Percentiles rank a stretch among this genome's conserved stretches.
Conservation (phyloP, 2,113 vertebrate genomes). For the Scalopus aquaticus region DNA sequence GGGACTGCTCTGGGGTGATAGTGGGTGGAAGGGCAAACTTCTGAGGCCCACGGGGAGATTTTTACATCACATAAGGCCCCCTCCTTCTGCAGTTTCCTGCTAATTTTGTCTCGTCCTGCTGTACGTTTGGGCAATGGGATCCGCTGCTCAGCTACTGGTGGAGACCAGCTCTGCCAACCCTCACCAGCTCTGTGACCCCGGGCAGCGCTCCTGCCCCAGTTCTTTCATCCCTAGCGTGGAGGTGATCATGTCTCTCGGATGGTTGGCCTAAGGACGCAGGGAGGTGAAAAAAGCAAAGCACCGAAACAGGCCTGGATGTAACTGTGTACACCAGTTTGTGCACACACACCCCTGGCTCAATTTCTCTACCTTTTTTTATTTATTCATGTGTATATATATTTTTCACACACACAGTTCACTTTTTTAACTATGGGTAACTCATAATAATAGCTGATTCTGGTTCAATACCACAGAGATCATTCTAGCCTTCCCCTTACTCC, state of each 20-base stretch:
- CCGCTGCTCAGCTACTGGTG: background rate
- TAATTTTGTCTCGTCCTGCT: background rate
- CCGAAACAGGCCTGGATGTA: background rate
- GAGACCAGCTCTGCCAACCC: background rate
- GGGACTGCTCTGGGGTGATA: background rate
- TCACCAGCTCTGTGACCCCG: background rate
- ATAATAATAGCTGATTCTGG: background rate
- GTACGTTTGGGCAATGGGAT: background rate
- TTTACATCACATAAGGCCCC: background rate
- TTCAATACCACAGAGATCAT: background rate
- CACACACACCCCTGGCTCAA: background rate
- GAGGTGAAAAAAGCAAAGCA: background rate
- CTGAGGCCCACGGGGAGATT: background rate
- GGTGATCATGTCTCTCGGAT: background rate
- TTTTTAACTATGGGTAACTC: background rate
- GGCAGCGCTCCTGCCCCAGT: background rate
- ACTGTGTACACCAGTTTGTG: background rate
- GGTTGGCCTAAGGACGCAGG: background rate
- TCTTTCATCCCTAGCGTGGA: background rate
- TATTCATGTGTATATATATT: background rate
- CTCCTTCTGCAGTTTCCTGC: background rate
- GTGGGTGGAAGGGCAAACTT: background rate
- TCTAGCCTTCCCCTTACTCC: background rate
- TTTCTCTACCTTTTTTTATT: background rate
- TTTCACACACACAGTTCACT: background rate